These are phyloP conservation scores for Oxyruncus cristatus DNA, from an alignment of 2,113 vertebrate species.

Conservation along the genomic window DNA sequence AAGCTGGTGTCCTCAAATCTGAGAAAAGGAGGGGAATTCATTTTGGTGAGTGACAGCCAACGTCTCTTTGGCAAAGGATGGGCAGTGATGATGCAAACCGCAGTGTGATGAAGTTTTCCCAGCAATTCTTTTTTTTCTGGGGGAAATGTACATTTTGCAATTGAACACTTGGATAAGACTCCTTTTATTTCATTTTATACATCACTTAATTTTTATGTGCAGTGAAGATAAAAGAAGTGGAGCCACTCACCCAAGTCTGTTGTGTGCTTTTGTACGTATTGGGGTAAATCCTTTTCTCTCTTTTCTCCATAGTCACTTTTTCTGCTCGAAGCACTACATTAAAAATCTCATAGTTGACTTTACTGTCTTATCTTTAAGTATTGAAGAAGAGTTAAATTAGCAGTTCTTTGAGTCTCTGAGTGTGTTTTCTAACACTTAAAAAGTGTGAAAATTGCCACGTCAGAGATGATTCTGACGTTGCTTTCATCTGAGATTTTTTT, in stretches of 20 bases:
- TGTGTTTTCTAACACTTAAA: neutral
- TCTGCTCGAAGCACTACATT: neutral
- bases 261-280: neutral
- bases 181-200: neutral
- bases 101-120: neutral
- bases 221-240: neutral
- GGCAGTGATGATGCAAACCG: neutral
- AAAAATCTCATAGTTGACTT: neutral
- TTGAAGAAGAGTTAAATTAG: neutral
- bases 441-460: neutral
- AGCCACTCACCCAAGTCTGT: neutral
- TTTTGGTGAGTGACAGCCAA: neutral
- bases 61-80: neutral
- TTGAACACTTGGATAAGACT: neutral
- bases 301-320: neutral
- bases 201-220: neutral
- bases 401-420: neutral
- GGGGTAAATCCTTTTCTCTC: neutral
- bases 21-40: neutral
- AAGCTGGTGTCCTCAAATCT: neutral
- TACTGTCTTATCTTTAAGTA: neutral
- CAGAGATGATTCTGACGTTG: neutral
- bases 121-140: fast-evolving
- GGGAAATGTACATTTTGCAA: neutral
- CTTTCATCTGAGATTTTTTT: neutral